Conservation (phyloP, 1,140 invertebrate species). For the Drosophila rufa region DNA sequence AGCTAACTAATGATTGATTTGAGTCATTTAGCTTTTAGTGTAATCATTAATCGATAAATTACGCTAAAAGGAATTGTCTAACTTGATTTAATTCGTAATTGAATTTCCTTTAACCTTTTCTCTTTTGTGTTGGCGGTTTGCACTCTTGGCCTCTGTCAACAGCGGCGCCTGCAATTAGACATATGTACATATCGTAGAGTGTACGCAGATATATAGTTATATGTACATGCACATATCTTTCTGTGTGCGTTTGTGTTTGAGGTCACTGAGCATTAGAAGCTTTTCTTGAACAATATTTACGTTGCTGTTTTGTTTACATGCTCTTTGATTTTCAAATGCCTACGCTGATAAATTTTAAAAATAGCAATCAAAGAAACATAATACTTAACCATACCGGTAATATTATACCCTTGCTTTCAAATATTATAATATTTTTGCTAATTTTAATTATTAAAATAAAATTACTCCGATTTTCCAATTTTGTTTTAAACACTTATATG, state of each 20-base stretch:
- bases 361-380: neutral
- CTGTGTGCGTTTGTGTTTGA: slow-evolving; percentile 34
- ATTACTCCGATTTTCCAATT: too few species aligned
- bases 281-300: slow-evolving; percentile 27
- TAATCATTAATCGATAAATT: slow-evolving; percentile 15
- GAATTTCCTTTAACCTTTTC: slow-evolving; percentile 33
- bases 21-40: slow-evolving; percentile 19
- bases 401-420: neutral
- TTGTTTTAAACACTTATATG: neutral
- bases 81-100: slow-evolving; percentile 52
- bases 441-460: too few species aligned
- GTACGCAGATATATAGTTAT: slow-evolving; percentile 8
- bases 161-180: slow-evolving; percentile 59
- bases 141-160: slow-evolving; percentile 66
- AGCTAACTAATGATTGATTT: slow-evolving; percentile 12
- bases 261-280: slow-evolving; percentile 52
- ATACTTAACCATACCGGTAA: too few species aligned
- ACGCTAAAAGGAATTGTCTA: slow-evolving; percentile 12
- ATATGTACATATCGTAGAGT: slow-evolving; percentile 11
- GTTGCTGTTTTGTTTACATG: slow-evolving; percentile 40
- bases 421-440: too few species aligned
- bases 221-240: slow-evolving; percentile 1
- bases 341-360: slow-evolving; percentile 11
- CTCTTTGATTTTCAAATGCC: slow-evolving; percentile 35
- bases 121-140: slow-evolving; percentile 15